A percentile compares a stretch with the other conserved stretches of the same genome.
phyloP scores from a whole-genome alignment of 2,797 vertebrate species.

The Poecilia picta region DNA sequence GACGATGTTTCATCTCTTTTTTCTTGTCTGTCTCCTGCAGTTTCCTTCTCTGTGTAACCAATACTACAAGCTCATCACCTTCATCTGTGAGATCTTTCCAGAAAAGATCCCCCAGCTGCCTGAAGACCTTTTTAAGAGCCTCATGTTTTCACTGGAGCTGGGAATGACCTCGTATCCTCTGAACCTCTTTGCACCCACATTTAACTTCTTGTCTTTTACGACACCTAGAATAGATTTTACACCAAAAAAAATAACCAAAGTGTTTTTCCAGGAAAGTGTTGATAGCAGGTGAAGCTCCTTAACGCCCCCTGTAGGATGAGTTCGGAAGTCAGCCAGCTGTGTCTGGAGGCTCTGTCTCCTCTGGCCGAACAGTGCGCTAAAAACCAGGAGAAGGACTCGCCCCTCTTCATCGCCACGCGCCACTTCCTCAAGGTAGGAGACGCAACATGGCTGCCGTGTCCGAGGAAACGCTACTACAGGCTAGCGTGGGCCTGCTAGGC shows the following conservation, averaged over 20 bases:
- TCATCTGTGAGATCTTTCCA: conserved; percentile 99
- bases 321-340: conserved; percentile 96
- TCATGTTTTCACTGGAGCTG: conserved; percentile 98
- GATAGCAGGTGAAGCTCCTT: conserved; percentile 65
- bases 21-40: conserved; percentile 66
- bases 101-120: conserved; percentile 99
- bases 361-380: conserved; percentile 97
- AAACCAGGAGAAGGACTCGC: conserved; percentile 94
- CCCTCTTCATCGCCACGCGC: conserved; percentile 93
- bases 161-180: conserved; percentile 99
- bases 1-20: conserved; percentile 34
- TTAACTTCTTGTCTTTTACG: not conserved
- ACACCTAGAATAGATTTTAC: not conserved
- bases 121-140: conserved; percentile 97
- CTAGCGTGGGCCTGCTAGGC: not conserved
- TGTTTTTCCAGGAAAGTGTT: not conserved
- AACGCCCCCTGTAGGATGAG: conserved; percentile 89
- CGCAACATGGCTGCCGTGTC: not conserved
- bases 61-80: conserved; percentile 99
- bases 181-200: too few relatives aligned
- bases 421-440: conserved; percentile 95
- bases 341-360: conserved; percentile 94
- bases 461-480: not conserved
- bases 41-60: conserved; percentile 99
- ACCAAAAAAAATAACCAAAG: not conserved